These are phyloP conservation scores for Podabrus alpinus DNA, from an alignment of 2,888 invertebrate genomes.

Conservation along the genomic window DNA sequence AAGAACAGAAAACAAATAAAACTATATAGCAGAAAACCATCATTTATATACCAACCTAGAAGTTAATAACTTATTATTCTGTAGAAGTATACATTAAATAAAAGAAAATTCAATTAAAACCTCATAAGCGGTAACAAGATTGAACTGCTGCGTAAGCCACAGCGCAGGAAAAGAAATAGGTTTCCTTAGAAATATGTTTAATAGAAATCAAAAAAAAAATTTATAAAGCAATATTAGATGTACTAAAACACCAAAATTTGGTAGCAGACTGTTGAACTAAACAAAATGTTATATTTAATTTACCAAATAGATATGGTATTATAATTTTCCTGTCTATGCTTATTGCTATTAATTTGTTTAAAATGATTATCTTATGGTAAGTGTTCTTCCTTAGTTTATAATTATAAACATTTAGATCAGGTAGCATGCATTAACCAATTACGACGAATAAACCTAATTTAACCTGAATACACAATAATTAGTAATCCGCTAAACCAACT, in stretches of 20 bases:
- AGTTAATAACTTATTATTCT: background rate
- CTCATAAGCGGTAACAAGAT: slow-evolving; percentile 4
- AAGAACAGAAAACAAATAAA: background rate
- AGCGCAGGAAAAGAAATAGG: background rate
- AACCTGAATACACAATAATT: slow-evolving; percentile 10
- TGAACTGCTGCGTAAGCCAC: slow-evolving; percentile 1
- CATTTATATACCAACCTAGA: background rate
- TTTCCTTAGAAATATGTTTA: background rate
- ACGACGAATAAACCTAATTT: slow-evolving; percentile 22
- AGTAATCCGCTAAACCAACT: slow-evolving; percentile 24
- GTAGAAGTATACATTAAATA: background rate
- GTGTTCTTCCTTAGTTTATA: background rate
- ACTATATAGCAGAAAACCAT: background rate
- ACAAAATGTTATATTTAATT: background rate
- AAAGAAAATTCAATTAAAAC: slow-evolving; percentile 2
- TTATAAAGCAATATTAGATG: background rate
- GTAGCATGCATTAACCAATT: slow-evolving; percentile 10
- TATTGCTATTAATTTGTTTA: background rate
- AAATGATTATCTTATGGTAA: background rate
- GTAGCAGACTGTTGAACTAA: no score
- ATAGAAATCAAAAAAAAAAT: background rate
- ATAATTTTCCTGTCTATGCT: background rate
- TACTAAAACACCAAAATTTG: background rate
- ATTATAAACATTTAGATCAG: background rate
- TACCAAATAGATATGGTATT: background rate